A percentile compares a stretch with the other conserved stretches of the same genome.
Evolutionary conservation across 2,888 invertebrate species (phyloP).

Genomic region (Coelinius sp.): DNA sequence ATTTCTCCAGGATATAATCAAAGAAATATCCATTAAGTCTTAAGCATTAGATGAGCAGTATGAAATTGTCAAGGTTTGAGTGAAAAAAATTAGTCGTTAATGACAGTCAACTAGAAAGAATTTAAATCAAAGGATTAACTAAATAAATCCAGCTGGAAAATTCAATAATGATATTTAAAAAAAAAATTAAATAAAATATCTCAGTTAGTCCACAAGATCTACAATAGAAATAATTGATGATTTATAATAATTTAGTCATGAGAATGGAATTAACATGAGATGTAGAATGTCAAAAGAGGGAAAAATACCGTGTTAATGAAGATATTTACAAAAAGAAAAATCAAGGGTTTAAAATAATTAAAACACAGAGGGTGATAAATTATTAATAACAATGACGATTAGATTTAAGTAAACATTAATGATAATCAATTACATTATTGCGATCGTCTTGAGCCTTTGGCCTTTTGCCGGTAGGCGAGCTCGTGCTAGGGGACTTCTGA

Average conservation of each 20-base stretch:
- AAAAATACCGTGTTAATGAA: constrained; percentile 8
- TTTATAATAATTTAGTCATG: neutral
- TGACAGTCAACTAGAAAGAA: constrained; percentile 13
- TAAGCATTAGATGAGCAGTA: constrained; percentile 8
- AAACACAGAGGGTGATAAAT: neutral
- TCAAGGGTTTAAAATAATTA: neutral
- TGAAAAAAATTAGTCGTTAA: constrained; percentile 14
- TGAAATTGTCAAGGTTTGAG: constrained; percentile 6
- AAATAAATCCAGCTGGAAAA: constrained; percentile 48
- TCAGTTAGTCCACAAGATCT: neutral
- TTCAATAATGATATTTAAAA: constrained; percentile 29
- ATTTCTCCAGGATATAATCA: neutral
- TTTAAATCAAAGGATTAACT: neutral
- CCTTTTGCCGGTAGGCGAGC: constrained; percentile 69
- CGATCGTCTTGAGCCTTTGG: constrained; percentile 68
- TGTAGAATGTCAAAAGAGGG: neutral
- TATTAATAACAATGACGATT: constrained; percentile 47
- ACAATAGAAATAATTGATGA: neutral
- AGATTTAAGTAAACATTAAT: constrained; percentile 59
- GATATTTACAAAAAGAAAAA: neutral
- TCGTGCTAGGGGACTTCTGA: constrained; percentile 70
- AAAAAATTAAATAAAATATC: constrained; percentile 37
- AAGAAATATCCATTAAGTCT: neutral
- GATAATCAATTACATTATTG: constrained; percentile 70
- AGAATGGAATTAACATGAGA: neutral